Conservation (phyloP, 1,140 invertebrate species). For the Drosophila ficusphila region DNA sequence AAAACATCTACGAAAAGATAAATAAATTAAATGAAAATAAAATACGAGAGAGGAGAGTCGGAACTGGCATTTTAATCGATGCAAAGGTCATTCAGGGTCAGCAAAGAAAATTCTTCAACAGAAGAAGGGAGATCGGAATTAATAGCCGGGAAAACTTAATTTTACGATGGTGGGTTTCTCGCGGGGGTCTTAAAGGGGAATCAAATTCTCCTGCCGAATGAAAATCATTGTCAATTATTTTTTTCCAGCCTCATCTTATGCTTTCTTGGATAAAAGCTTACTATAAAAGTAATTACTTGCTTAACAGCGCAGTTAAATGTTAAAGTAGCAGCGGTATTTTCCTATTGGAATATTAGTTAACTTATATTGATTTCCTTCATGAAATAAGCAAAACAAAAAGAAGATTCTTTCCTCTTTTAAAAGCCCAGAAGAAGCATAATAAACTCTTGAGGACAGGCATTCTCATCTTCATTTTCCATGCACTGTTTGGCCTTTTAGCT, state of each 20-base stretch:
- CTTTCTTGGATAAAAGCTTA: too few relatives aligned
- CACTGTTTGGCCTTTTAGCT: constrained; percentile 15
- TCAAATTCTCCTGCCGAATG: constrained; percentile 17
- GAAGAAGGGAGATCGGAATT: constrained; percentile 26
- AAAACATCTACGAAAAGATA: constrained; percentile 20
- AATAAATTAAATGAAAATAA: constrained; percentile 48
- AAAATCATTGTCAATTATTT: constrained; percentile 38
- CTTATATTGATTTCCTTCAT: too few relatives aligned
- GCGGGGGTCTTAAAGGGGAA: constrained; percentile 31
- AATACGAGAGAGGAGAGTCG: not conserved
- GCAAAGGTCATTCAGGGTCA: constrained; percentile 45
- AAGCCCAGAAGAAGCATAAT: not conserved
- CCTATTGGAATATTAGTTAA: too few relatives aligned
- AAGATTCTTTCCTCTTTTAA: not conserved
- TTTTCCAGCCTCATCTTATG: constrained; percentile 36
- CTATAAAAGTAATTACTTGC: too few relatives aligned
- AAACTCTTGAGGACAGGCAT: not conserved
- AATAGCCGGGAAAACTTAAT: constrained; percentile 51
- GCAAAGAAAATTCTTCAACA: constrained; percentile 42
- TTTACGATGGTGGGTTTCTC: constrained; percentile 42
- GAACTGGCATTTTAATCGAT: constrained; percentile 30
- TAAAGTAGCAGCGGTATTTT: too few relatives aligned
- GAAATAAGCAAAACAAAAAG: not conserved
- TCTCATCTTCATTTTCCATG: constrained; percentile 27
- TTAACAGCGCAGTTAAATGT: too few relatives aligned